These are phyloP conservation scores for Ptychadena robeensis DNA, from an alignment of 2,797 vertebrate species.

Conservation along the genomic window DNA sequence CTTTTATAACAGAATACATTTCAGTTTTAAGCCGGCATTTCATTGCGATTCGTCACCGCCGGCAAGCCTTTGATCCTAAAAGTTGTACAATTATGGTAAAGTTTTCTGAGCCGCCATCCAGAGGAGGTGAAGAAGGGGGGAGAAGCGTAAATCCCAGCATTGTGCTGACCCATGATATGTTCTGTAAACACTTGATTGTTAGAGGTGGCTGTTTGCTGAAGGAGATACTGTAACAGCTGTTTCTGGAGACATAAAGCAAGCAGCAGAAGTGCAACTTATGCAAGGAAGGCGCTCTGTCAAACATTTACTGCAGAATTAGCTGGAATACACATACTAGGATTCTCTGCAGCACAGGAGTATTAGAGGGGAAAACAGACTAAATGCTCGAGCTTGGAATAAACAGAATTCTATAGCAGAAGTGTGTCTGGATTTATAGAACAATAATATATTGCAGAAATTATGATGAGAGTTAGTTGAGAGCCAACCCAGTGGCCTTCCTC, in stretches of 20 bases:
- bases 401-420: neutral
- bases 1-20: neutral
- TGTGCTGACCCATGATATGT: constrained; percentile 41
- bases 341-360: neutral
- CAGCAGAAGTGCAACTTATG: constrained; percentile 25
- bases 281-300: constrained; percentile 35
- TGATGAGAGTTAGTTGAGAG: neutral
- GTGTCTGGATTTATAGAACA: neutral
- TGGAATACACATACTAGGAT: constrained; percentile 22
- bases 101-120: constrained; percentile 22
- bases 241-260: constrained; percentile 28
- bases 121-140: neutral
- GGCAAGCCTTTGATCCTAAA: constrained; percentile 47
- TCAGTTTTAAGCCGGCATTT: constrained; percentile 12
- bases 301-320: constrained; percentile 43
- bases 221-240: constrained; percentile 38
- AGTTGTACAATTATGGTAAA: constrained; percentile 48
- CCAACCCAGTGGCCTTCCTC: too few species aligned
- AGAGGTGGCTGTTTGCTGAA: constrained; percentile 25
- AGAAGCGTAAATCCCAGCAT: constrained; percentile 22
- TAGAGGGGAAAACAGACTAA: neutral
- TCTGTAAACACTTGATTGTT: constrained; percentile 37
- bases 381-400: neutral
- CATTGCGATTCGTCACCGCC: constrained; percentile 33
- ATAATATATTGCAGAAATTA: neutral